Base-by-base conservation (phyloP, 53 echinoderm and acorn worm genomes). In the Temnopleurus reevesii region DNA sequence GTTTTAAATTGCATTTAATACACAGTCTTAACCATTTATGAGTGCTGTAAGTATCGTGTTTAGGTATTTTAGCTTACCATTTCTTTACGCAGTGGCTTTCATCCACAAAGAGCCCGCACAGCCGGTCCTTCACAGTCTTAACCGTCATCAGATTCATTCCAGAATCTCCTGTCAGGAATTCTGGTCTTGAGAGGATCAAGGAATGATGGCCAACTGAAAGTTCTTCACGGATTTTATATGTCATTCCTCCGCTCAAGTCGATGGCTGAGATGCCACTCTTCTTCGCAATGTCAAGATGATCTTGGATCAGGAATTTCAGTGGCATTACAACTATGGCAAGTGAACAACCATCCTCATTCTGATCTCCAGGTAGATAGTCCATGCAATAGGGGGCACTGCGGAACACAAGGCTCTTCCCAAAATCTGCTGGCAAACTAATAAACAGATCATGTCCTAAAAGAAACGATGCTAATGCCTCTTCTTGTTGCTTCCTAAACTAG, bases 361-460 rank as follows among this genome's bases (percentile, higher is more conserved):
- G 19, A 18, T 47, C 13, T 21, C 27, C 12, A 4, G 1, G 43
- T 29, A 90, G 36, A 30, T 46, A 92, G 53, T 92, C 93, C 33
- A 55, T 15, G 28, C 85, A 84, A 17, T 86, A 45, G 36, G 90
- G 76, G n/a, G 87, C 88, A 31, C 71, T 83, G 46, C 91, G 91
- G 83, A 89, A 93, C 44, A 93, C 49, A 4, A 91, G 17, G 23
- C 89, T 91, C 80, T 92, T 92, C 3, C 92, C 90, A 54, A 89
- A 91, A 9, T 89, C 89, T 8, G 93, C 91, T 29, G 93, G 93
- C 26, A 93, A 76, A 81, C 89, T 91, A 2, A 93, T 30, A 84
- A 93, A 89, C 19, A 77, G 4, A 83, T 93, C 93, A 77, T 81
- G 81, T 21, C 90, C 85, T 12, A 35, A 12, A 8, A 91, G 31